phyloP scores from a whole-genome alignment of 2,113 vertebrate species.

The Sebastes schlegelii region DNA sequence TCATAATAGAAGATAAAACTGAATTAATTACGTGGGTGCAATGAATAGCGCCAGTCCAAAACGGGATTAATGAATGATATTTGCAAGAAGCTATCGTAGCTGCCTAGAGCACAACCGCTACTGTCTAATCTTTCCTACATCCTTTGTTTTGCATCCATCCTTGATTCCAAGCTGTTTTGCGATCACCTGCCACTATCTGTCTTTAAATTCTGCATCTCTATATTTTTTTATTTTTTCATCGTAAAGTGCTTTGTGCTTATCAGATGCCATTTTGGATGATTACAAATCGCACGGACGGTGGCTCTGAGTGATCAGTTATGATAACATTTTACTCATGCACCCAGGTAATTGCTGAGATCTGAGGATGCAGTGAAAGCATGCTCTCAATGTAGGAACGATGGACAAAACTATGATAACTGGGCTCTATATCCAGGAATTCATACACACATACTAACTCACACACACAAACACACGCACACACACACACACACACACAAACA shows the following conservation, averaged over 20 bases:
- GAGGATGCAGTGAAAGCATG: too few relatives aligned
- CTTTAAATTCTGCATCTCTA: too few relatives aligned
- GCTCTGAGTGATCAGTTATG: too few relatives aligned
- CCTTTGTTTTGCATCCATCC: too few relatives aligned
- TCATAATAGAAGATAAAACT: not conserved
- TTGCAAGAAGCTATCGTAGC: too few relatives aligned
- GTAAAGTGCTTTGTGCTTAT: not conserved
- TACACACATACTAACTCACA: slow-evolving; percentile 3
- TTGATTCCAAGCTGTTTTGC: not conserved
- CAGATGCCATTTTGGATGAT: too few relatives aligned
- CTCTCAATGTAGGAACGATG: too few relatives aligned
- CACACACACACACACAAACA: slow-evolving; percentile 24
- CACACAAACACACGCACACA: slow-evolving; percentile 1
- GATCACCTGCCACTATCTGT: not conserved
- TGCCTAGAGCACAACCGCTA: not conserved
- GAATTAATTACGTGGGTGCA: too few relatives aligned
- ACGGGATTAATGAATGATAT: not conserved
- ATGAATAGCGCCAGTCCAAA: not conserved
- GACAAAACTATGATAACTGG: too few relatives aligned
- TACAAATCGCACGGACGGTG: too few relatives aligned
- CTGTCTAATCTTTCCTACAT: not conserved
- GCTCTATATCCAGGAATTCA: slow-evolving; percentile 21
- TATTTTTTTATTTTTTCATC: not conserved
- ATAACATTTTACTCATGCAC: too few relatives aligned
- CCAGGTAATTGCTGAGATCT: too few relatives aligned